Percentiles rank a stretch among this genome's conserved stretches.
Evolutionary conservation across 2,888 invertebrate species (phyloP).

Genomic region (Drosophila meridiana): DNA sequence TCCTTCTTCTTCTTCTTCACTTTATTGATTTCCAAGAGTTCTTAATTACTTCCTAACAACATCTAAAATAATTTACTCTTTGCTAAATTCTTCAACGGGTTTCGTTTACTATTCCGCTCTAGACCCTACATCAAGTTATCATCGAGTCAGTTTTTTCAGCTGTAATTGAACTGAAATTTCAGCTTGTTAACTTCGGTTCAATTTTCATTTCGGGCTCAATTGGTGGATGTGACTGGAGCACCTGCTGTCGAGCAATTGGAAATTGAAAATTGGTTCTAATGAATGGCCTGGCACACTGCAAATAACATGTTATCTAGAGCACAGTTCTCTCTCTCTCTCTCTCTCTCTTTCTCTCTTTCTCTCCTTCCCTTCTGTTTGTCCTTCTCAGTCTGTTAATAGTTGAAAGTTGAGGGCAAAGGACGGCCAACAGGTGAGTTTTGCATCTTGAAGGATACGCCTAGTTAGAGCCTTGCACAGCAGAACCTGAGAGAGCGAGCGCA

Average conservation of each 20-base stretch:
- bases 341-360: not conserved
- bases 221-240: constrained; percentile 47
- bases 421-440: constrained; percentile 64
- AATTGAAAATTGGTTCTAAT: constrained; percentile 30
- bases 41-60: not conserved
- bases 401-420: constrained; percentile 7
- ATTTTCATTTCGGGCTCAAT: constrained; percentile 8
- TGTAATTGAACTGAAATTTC: constrained; percentile 6
- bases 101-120: not conserved
- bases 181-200: constrained; percentile 1
- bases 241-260: constrained; percentile 44
- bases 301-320: constrained; percentile 58
- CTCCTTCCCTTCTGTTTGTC: not conserved
- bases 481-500: not conserved
- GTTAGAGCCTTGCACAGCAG: constrained; percentile 51
- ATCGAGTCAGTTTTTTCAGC: not conserved
- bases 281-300: constrained; percentile 40
- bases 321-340: not conserved
- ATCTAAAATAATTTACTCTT: not conserved
- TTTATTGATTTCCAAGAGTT: not conserved
- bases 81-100: no score
- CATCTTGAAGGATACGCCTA: constrained; percentile 58
- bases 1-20: not conserved
- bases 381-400: not conserved
- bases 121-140: not conserved